Evolutionary conservation across 2,113 vertebrate species (phyloP).

Genomic region (Sebastes schlegelii): DNA sequence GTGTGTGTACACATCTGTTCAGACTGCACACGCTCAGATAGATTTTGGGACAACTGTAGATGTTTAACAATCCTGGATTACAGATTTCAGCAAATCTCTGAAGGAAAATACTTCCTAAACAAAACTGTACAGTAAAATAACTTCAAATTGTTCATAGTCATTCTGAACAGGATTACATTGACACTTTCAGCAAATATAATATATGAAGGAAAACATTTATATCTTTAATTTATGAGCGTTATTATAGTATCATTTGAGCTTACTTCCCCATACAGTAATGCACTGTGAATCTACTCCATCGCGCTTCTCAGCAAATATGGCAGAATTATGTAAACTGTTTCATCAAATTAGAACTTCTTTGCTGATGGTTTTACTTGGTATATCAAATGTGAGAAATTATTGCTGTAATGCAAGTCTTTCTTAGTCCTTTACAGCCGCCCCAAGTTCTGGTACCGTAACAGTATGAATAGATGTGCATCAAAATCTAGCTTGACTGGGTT

Average conservation of each 20-base stretch:
- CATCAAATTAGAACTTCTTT: background rate
- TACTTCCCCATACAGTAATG: background rate
- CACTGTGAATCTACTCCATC: background rate
- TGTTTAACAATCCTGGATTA: constrained; percentile 17
- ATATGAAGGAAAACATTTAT: background rate
- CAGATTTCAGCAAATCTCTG: background rate
- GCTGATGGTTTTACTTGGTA: background rate
- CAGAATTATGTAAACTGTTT: background rate
- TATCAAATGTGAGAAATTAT: background rate
- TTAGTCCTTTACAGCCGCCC: background rate
- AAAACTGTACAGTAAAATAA: background rate
- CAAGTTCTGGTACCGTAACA: background rate
- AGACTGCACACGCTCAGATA: background rate
- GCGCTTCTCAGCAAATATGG: background rate
- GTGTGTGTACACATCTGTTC: constrained; percentile 32
- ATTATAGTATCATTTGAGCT: background rate
- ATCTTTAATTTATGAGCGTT: background rate
- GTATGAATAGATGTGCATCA: background rate
- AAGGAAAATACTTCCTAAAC: background rate
- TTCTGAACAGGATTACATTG: background rate
- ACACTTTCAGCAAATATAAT: background rate
- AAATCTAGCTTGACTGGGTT: background rate
- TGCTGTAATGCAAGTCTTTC: background rate
- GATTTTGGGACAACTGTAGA: constrained; percentile 31
- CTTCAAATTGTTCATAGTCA: background rate